Evolutionary conservation across 2,113 vertebrate genomes (phyloP), one percentile per base, ranked within the genome.

Genomic region (Oceanodroma tethys): DNA sequence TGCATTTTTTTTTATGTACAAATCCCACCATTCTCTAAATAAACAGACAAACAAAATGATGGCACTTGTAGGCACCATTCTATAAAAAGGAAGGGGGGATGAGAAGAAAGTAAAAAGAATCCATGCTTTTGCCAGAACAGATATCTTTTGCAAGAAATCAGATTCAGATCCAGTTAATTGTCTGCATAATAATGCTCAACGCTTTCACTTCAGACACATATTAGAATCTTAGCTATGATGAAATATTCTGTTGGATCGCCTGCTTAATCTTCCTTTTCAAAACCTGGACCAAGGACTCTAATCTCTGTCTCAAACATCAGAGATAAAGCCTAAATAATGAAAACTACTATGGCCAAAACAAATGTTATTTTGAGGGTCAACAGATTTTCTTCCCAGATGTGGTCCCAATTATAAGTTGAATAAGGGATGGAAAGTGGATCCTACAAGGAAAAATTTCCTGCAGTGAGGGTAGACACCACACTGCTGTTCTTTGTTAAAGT

Each of bases 211-310:
- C 66, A 76, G 36, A 66, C 8, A 29, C 6, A 17, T 36, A 36
- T 55, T 75, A 76, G 2, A 3, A 70, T 40, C 5, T 82, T 27
- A 53, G 34, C 22, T 62, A 38, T 53, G 34, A 86, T 43, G 30
- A 96, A 88, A 78, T 82, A 60, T 81, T 14, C 20, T 74, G 7
- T 73, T 90, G 27, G 48, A 82, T 76, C 3, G 1, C 22, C 20
- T 86, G 23, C 26, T 70, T 78, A 89, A 86, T 74, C 29, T 93
- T 90, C 14, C 30, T 68, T 63, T 81, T 36, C 20, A 62, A 86
- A 88, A 92, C 29, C 34, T 78, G 32, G 14, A 63, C 27, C 5
- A 36, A 75, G 7, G 19, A 52, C 23, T 85, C 45, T 67, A 87
- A 66, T 58, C 59, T 78, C 50, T 38, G n/a, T 38, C 36, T 93